Evolutionary conservation across 2,888 invertebrate genomes (phyloP).

Genomic region (Drosophila paucipuncta): DNA sequence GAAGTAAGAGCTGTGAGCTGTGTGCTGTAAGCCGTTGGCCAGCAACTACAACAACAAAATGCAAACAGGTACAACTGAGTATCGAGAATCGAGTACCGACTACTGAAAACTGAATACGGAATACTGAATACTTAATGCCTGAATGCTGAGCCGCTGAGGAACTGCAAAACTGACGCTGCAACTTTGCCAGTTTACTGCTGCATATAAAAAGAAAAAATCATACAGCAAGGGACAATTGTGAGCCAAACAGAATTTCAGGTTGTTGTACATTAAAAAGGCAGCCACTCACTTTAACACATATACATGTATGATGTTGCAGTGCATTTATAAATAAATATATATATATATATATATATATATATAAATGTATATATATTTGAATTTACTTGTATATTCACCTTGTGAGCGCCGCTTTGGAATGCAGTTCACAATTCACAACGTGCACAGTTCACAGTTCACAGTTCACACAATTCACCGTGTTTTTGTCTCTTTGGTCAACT

Average conservation of each 20-base stretch:
- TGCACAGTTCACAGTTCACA: constrained; percentile 14
- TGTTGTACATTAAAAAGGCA: constrained; percentile 33
- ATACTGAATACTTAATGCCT: constrained; percentile 13
- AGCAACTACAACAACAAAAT: constrained; percentile 23
- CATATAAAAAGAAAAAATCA: constrained; percentile 5
- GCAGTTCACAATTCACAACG: constrained; percentile 39
- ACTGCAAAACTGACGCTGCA: constrained; percentile 40
- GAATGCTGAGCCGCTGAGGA: constrained; percentile 12
- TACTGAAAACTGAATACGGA: constrained; percentile 1
- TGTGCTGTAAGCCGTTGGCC: constrained; percentile 7
- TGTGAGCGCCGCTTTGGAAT: constrained; percentile 30
- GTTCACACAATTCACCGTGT: constrained; percentile 12
- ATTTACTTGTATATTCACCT: constrained; percentile 58
- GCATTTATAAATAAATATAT: background rate
- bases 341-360: background rate
- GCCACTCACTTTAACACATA: constrained; percentile 18
- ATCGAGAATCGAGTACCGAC: constrained; percentile 26
- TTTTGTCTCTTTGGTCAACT: constrained; percentile 9
- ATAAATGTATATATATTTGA: background rate
- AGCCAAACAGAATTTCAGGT: constrained; percentile 47
- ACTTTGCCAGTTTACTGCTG: constrained; percentile 31
- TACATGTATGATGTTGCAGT: background rate
- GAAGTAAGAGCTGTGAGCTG: constrained; percentile 5
- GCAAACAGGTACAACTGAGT: constrained; percentile 56
- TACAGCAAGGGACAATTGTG: constrained; percentile 47